phyloP scores from a whole-genome alignment of 2,888 invertebrate genomes.

The Lydus trimaculatus region DNA sequence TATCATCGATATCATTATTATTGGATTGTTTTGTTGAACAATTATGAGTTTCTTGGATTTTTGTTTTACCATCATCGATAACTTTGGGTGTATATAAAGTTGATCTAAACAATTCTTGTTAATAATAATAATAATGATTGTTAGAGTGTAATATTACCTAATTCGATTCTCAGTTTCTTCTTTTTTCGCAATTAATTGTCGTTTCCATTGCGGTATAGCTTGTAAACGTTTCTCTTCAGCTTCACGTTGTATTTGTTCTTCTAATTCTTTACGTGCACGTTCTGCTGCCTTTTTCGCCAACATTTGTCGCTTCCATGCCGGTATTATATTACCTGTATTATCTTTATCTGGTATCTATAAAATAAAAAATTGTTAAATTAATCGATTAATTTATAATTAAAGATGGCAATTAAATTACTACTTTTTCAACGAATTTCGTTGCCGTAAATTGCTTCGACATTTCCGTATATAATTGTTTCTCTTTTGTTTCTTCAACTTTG shows the following conservation, averaged over 20 bases:
- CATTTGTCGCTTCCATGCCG: slow-evolving; percentile 96
- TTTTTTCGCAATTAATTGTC: slow-evolving; percentile 84
- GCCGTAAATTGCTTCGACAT: slow-evolving; percentile 85
- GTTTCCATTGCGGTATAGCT: slow-evolving; percentile 93
- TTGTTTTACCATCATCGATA: slow-evolving; percentile 66
- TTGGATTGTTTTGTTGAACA: slow-evolving; percentile 53
- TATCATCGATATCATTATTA: slow-evolving; percentile 46
- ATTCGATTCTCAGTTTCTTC: slow-evolving; percentile 79
- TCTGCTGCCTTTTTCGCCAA: slow-evolving; percentile 94
- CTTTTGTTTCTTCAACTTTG: slow-evolving; percentile 81
- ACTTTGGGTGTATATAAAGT: slow-evolving; percentile 77
- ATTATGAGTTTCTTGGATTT: slow-evolving; percentile 53
- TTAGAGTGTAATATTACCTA: too few species aligned
- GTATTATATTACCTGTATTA: slow-evolving; percentile 86
- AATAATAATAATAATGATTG: background rate
- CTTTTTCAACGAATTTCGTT: slow-evolving; percentile 90
- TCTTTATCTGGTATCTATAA: slow-evolving; percentile 87
- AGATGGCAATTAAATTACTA: slow-evolving; percentile 59
- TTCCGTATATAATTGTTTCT: slow-evolving; percentile 84
- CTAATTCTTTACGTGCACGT: slow-evolving; percentile 88
- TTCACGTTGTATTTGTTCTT: slow-evolving; percentile 83
- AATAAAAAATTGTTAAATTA: background rate
- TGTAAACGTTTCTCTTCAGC: slow-evolving; percentile 85
- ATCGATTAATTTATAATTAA: background rate
- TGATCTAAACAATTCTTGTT: slow-evolving; percentile 61